Percentiles rank a stretch among this genome's conserved stretches.
These are phyloP conservation scores for Myocastor coypus DNA, from an alignment of 2,113 vertebrate genomes.

Conservation along the genomic window DNA sequence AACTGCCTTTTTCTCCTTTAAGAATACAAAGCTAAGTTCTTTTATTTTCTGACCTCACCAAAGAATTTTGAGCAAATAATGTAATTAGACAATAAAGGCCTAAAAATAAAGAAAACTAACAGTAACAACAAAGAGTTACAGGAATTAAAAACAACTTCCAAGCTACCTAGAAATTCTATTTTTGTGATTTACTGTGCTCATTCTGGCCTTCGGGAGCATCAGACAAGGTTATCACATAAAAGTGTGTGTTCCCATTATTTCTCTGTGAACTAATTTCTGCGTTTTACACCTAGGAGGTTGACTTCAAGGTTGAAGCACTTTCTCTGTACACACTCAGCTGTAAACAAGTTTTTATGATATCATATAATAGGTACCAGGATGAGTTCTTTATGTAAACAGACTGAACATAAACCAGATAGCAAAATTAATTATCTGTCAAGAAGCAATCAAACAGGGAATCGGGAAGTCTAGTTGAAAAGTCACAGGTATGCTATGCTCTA, in stretches of 20 bases:
- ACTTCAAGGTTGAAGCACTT: constrained; percentile 16
- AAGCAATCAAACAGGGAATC: background rate
- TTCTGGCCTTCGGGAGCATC: background rate
- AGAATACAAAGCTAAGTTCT: background rate
- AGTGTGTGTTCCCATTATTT: background rate
- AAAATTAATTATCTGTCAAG: constrained; percentile 60
- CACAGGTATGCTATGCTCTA: background rate
- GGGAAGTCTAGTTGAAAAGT: background rate
- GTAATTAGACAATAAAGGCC: background rate
- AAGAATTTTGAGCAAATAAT: background rate
- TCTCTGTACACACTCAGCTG: background rate
- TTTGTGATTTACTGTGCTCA: background rate
- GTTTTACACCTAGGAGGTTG: background rate
- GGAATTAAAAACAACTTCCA: background rate
- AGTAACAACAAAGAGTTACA: background rate
- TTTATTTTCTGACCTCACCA: background rate
- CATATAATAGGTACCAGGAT: background rate
- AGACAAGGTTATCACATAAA: background rate
- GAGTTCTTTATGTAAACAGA: constrained; percentile 15
- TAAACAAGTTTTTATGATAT: constrained; percentile 53
- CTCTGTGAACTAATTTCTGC: background rate
- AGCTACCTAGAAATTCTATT: background rate
- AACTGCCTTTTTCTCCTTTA: background rate
- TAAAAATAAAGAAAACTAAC: background rate
- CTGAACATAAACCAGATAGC: background rate